Base-by-base conservation (phyloP, 2,888 invertebrate genomes). In the Epinotia demarniana region DNA sequence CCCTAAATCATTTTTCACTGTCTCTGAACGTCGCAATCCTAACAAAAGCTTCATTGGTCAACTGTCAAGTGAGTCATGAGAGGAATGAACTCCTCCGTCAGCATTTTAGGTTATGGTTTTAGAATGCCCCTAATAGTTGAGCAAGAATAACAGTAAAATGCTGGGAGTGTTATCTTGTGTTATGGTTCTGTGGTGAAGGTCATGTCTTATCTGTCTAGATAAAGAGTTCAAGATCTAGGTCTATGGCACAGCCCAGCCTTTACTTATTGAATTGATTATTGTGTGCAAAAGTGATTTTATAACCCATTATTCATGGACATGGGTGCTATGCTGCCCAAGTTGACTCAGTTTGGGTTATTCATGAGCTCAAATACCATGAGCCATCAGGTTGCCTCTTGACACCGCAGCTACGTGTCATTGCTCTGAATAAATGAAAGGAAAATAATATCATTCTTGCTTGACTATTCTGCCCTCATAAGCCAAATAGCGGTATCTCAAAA, bases 121-220 rank as follows among this genome's bases (percentile, higher is more conserved):
- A 8, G 8, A 39, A 46, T 5, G 23, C 1, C 8, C 5, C 33
- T 64, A 3, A 12, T 9, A 8, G 13, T 16, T 23, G 13, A 16
- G 16, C 23, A 46, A 23, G 33, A 33, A 2, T 8, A 33, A 4
- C 27, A n/a, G 18, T 19, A 12, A 49, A 33, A 33, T 16, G 49
- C 49, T 70, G 49, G 13, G 13, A n/a, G n/a, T 13, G 33, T 80
- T 76, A 72, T 79, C 72, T 73, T 77, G 13, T 72, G 72, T 73
- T 69, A 19, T 46, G 18, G 16, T 55, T 39, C 23, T 81, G 75
- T 75, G 77, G 75, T 75, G 77, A 80, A 81, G 82, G 79, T 83
- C 80, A 82, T 75, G 79, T 79, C 49, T 73, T 77, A 72, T 77
- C 77, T 74, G 61, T 58, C 73, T 74, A 66, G 9, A 39, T 39